Percentiles rank a stretch among this genome's conserved stretches.
Conservation (phyloP, 2,797 vertebrate genomes). For the Myotis daubentonii region DNA sequence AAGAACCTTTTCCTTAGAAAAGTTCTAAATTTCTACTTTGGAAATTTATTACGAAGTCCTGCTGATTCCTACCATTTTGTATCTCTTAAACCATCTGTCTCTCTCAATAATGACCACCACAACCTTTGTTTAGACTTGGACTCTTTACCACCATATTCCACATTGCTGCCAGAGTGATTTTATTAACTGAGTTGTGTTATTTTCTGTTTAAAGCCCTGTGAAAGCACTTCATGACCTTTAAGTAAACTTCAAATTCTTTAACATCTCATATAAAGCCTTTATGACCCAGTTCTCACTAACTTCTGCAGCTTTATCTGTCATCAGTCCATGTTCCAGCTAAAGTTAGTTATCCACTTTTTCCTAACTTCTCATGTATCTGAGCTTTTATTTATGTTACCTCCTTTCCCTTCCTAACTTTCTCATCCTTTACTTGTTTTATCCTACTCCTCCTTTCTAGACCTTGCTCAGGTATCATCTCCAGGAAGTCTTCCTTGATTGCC, state of each 20-base stretch:
- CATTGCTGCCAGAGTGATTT: slow-evolving; percentile 4
- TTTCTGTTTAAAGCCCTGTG: neutral
- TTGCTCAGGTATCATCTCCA: neutral
- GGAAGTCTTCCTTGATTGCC: neutral
- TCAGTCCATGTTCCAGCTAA: neutral
- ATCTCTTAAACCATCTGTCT: neutral
- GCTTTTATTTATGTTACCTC: neutral
- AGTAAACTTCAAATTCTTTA: neutral
- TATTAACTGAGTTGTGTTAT: neutral
- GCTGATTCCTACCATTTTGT: neutral
- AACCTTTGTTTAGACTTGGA: neutral
- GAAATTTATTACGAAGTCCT: neutral
- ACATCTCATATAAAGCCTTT: neutral
- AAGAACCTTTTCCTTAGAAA: slow-evolving; percentile 4
- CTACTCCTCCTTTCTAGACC: neutral
- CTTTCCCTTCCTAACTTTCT: neutral
- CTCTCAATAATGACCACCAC: neutral
- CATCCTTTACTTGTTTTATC: neutral
- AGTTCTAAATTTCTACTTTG: neutral
- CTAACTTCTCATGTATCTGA: neutral
- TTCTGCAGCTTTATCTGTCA: neutral
- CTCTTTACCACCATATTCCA: neutral
- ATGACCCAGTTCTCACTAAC: neutral
- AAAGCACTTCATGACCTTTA: neutral
- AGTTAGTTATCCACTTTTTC: neutral